Percentiles rank a stretch among this genome's conserved stretches.
phyloP scores from a whole-genome alignment of 2,888 invertebrate genomes.

The Drosophila paucipuncta region DNA sequence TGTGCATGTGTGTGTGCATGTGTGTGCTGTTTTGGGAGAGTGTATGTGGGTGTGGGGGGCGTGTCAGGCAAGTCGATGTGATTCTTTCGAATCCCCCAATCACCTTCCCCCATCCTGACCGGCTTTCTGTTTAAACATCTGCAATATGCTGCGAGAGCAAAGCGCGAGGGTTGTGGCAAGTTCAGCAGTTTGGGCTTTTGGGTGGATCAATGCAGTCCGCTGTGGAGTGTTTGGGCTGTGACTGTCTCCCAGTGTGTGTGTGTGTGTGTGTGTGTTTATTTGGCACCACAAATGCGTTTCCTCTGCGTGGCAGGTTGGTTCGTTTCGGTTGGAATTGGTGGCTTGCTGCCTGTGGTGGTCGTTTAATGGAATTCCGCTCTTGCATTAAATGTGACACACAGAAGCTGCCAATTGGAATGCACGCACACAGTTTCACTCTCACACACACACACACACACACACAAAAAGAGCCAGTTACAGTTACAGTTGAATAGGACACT shows the following conservation, averaged over 20 bases:
- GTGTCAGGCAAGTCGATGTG: slow-evolving; percentile 57
- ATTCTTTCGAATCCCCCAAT: slow-evolving; percentile 54
- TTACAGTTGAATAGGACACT: slow-evolving; percentile 52
- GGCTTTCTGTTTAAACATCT: slow-evolving; percentile 72
- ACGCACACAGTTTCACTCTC: slow-evolving; percentile 21
- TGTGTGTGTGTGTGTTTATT: slow-evolving; percentile 68
- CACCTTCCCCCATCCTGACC: slow-evolving; percentile 9
- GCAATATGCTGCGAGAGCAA: slow-evolving; percentile 68
- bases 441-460: slow-evolving; percentile 12
- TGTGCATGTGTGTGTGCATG: not conserved
- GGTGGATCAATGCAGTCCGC: slow-evolving; percentile 57
- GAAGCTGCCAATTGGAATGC: slow-evolving; percentile 70
- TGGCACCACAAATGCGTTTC: slow-evolving; percentile 81
- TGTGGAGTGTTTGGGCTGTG: slow-evolving; percentile 35
- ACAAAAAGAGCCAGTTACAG: slow-evolving; percentile 36
- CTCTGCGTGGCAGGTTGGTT: slow-evolving; percentile 42
- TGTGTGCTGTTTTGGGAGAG: slow-evolving; percentile 9
- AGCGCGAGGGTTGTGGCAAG: slow-evolving; percentile 9
- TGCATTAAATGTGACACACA: slow-evolving; percentile 81
- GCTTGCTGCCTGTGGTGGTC: slow-evolving; percentile 79
- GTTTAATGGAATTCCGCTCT: slow-evolving; percentile 82
- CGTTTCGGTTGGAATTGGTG: slow-evolving; percentile 62
- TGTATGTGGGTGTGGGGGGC: slow-evolving; percentile 15
- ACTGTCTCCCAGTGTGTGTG: slow-evolving; percentile 8
- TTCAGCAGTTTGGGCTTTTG: slow-evolving; percentile 33